Percentiles rank a stretch among this genome's conserved stretches.
These are phyloP conservation scores for Hypolimnas misippus DNA, from an alignment of 2,888 invertebrate genomes.

Conservation along the genomic window DNA sequence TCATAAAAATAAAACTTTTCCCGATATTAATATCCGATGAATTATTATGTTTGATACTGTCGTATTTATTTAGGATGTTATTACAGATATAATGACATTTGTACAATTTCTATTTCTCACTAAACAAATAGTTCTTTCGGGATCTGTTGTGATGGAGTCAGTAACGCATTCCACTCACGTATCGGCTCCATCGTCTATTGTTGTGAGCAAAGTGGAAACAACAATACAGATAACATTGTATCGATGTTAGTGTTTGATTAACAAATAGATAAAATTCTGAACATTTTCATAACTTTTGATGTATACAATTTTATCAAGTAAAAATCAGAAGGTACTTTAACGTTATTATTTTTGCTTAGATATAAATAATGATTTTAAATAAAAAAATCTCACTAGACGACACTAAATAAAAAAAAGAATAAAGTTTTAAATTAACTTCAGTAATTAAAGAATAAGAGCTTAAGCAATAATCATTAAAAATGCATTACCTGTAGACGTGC, in stretches of 20 bases:
- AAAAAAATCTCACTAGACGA: no score
- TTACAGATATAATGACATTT: neutral
- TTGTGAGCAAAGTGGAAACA: constrained; percentile 6
- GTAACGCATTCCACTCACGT: constrained; percentile 7
- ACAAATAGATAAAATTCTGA: neutral
- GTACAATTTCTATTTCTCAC: neutral
- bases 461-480: neutral
- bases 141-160: neutral
- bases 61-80: no score
- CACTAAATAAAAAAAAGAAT: neutral
- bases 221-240: constrained; percentile 8
- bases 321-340: no score
- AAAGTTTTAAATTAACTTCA: no score
- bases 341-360: no score
- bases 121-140: neutral
- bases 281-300: neutral
- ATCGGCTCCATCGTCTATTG: constrained; percentile 2
- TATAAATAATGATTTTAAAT: no score
- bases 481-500: neutral
- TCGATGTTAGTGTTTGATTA: constrained; percentile 1
- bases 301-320: no score
- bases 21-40: neutral
- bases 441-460: neutral
- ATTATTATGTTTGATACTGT: neutral
- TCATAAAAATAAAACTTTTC: no score